phyloP scores from a whole-genome alignment of 2,113 vertebrate species.

The Tachysurus fulvidraco region DNA sequence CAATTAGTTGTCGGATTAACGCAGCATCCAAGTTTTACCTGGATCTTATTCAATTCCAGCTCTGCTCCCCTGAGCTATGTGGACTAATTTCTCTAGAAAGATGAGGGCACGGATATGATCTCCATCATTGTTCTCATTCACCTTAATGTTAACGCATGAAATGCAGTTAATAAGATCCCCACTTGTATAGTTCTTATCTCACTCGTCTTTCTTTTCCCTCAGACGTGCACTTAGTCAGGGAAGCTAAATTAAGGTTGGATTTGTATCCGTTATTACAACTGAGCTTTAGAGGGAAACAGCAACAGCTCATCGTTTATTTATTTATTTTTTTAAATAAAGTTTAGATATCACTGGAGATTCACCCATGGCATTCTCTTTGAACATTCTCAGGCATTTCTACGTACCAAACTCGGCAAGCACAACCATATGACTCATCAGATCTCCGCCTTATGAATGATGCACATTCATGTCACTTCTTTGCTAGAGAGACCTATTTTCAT shows the following conservation, averaged over 20 bases:
- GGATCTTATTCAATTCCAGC: slow-evolving; percentile 29
- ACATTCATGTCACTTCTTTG: slow-evolving; percentile 31
- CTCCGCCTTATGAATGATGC: slow-evolving; percentile 48
- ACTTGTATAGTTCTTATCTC: slow-evolving; percentile 20
- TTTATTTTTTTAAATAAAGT: neutral
- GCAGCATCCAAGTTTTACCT: slow-evolving; percentile 29
- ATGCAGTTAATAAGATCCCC: slow-evolving; percentile 12
- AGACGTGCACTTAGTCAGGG: neutral
- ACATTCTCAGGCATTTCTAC: neutral
- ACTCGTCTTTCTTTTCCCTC: neutral
- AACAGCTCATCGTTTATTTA: slow-evolving; percentile 25
- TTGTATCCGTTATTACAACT: neutral
- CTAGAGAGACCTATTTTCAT: slow-evolving; percentile 31
- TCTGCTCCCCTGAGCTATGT: slow-evolving; percentile 17
- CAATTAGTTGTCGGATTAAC: slow-evolving; percentile 45
- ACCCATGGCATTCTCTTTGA: neutral
- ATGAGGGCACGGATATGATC: slow-evolving; percentile 13
- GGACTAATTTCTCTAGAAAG: slow-evolving; percentile 20
- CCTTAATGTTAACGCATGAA: slow-evolving; percentile 11
- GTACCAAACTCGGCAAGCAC: neutral
- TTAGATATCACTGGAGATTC: slow-evolving; percentile 39
- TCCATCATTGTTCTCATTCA: slow-evolving; percentile 18
- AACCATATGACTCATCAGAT: slow-evolving; percentile 26
- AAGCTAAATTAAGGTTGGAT: slow-evolving; percentile 20
- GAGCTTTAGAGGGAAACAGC: neutral